A percentile compares a stretch with the other conserved stretches of the same genome.
Evolutionary conservation across 1,140 invertebrate species (phyloP).

Genomic region (Ostrea edulis): DNA sequence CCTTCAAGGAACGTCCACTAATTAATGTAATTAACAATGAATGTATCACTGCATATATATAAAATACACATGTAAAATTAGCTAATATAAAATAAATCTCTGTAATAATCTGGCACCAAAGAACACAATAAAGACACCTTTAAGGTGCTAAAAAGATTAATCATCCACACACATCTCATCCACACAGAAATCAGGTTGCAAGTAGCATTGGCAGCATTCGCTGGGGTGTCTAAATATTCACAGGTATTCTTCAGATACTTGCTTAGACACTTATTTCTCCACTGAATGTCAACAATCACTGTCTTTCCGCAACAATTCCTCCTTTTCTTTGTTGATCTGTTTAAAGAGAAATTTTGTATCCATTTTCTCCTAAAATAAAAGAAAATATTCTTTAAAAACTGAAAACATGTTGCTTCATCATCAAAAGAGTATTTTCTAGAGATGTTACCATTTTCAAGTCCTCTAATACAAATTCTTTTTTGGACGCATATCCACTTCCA

Average conservation of each 20-base stretch:
- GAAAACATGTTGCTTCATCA: not conserved
- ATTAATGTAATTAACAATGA: too few relatives aligned
- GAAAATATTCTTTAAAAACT: not conserved
- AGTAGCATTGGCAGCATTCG: too few relatives aligned
- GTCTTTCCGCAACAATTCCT: slow-evolving; percentile 16
- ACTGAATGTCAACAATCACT: slow-evolving; percentile 33
- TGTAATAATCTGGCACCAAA: not conserved
- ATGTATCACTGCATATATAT: too few relatives aligned
- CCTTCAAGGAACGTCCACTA: too few relatives aligned
- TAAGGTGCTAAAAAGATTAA: not conserved
- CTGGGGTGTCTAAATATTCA: too few relatives aligned
- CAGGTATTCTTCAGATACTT: too few relatives aligned
- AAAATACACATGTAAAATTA: too few relatives aligned
- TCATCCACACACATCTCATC: not conserved
- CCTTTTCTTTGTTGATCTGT: slow-evolving; percentile 37
- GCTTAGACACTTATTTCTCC: not conserved
- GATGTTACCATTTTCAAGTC: slow-evolving; percentile 39
- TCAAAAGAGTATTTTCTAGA: not conserved
- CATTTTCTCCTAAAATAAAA: slow-evolving; percentile 34
- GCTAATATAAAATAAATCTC: not conserved
- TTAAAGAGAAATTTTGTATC: slow-evolving; percentile 37
- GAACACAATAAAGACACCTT: not conserved
- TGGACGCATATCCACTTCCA: slow-evolving; percentile 86
- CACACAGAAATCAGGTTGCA: too few relatives aligned
- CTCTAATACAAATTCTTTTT: not conserved